Evolutionary conservation across 2,113 vertebrate genomes (phyloP), one percentile per base, ranked within the genome.

Genomic region (Corythornis cristatus): DNA sequence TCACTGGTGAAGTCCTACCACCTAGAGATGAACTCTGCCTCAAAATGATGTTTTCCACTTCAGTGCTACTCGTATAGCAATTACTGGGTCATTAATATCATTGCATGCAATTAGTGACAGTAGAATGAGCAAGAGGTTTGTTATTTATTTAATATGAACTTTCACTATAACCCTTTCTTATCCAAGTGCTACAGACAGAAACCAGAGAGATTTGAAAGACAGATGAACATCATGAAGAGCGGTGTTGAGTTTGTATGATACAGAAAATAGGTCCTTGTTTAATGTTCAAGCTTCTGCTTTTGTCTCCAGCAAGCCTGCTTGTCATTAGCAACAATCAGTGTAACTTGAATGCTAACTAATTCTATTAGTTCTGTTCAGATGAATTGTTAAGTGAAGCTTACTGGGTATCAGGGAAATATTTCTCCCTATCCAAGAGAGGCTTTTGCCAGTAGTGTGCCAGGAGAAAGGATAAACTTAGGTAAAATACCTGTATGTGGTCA

Each of bases 31-130:
- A 98, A 97, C 98, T 95, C 95, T 86, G 97, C 95, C 95, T 97
- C 89, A 86, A 86, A 97, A 96, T 95, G 95, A 92, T 95, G 95
- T 94, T 98, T 98, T 98, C 97, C 97, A 98, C 98, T 97, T 97
- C 97, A 97, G 87, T 90, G 97, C 95, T 91, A 94, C 95, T 73
- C 75, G 67, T 94, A 96, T 84, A 87, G 95, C 95, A 98, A 98
- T 98, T 97, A 98, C 93, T 93, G 93, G 96, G 91, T 97, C 97
- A 98, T 98, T 99, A 98, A 98, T 98, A 98, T 98, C 98, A 98
- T 98, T 98, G 98, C 97, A 83, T 95, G 95, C 86, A 97, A 97
- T 98, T 98, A 97, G 97, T 96, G 95, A 97, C 96, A 96, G 96
- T 64, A 81, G 94, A 97, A 89, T 82, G 94, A 96, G 91, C 95